A percentile compares a stretch with the other conserved stretches of the same genome.
Evolutionary conservation across 2,888 invertebrate species (phyloP).

Genomic region (Eudasyphora cyanicolor): DNA sequence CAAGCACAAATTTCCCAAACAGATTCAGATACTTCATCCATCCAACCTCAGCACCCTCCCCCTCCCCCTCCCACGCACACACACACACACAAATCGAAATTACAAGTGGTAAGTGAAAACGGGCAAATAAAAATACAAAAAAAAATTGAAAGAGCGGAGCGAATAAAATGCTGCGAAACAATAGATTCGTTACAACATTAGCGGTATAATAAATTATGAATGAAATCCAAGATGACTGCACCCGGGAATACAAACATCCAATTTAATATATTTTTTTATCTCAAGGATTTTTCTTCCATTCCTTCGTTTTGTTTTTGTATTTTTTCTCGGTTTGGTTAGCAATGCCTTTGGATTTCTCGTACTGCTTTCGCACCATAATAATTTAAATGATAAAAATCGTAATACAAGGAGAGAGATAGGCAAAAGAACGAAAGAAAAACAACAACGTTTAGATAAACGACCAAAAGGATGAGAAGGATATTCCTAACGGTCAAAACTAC

Average conservation of each 20-base stretch:
- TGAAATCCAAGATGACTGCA: slow-evolving; percentile 68
- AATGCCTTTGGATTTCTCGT: slow-evolving; percentile 30
- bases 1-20: slow-evolving; percentile 13
- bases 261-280: slow-evolving; percentile 63
- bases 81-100: neutral
- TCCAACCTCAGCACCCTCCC: slow-evolving; percentile 6
- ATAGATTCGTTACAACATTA: slow-evolving; percentile 65
- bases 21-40: too few species aligned
- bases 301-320: slow-evolving; percentile 19
- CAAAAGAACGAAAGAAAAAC: slow-evolving; percentile 13
- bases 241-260: slow-evolving; percentile 64
- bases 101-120: slow-evolving; percentile 19
- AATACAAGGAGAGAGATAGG: too few species aligned
- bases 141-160: slow-evolving; percentile 32
- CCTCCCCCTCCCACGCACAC: slow-evolving; percentile 8
- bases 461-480: slow-evolving; percentile 39
- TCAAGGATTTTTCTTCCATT: slow-evolving; percentile 43
- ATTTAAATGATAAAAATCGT: slow-evolving; percentile 67
- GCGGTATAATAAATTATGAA: slow-evolving; percentile 68
- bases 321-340: slow-evolving; percentile 1
- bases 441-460: slow-evolving; percentile 1
- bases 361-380: slow-evolving; percentile 50
- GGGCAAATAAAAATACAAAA: slow-evolving; percentile 39
- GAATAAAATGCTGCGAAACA: slow-evolving; percentile 41
- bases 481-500: slow-evolving; percentile 46